Evolutionary conservation across 2,888 invertebrate species (phyloP).

Genomic region (Drosophila buzzatii): DNA sequence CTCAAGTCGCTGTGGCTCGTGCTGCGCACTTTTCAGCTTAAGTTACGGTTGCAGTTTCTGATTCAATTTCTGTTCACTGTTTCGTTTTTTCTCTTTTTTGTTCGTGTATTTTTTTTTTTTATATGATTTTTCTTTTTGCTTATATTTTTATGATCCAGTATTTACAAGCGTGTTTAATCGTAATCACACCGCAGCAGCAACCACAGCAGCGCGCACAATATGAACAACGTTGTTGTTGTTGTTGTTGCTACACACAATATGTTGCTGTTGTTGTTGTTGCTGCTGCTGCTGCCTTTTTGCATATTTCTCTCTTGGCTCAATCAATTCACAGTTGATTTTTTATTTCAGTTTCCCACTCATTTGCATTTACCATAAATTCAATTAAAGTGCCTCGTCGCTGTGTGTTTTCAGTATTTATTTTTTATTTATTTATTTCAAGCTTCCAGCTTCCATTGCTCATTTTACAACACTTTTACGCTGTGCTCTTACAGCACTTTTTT

Average conservation of each 20-base stretch:
- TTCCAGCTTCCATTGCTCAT: constrained; percentile 20
- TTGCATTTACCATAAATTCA: constrained; percentile 79
- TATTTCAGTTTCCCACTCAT: constrained; percentile 68
- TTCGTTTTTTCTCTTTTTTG: constrained; percentile 21
- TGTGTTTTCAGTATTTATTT: constrained; percentile 7
- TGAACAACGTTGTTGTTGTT: constrained; percentile 31
- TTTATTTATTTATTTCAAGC: constrained; percentile 14
- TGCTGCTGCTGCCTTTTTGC: constrained; percentile 51
- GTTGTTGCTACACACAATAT: constrained; percentile 18
- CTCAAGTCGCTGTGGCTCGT: constrained; percentile 34
- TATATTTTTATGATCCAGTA: constrained; percentile 64
- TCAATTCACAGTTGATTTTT: constrained; percentile 67
- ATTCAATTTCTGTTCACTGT: constrained; percentile 36
- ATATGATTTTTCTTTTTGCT: constrained; percentile 18
- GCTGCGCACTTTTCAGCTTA: constrained; percentile 36
- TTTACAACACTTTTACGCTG: constrained; percentile 15
- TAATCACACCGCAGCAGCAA: constrained; percentile 57
- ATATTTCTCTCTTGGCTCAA: constrained; percentile 59
- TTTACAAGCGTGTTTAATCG: constrained; percentile 80
- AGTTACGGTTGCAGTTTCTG: constrained; percentile 36
- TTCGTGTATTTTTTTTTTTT: constrained; percentile 1
- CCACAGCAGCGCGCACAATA: constrained; percentile 46
- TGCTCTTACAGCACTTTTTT: constrained; percentile 28
- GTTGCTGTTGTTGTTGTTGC: constrained; percentile 15
- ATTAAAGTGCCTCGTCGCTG: constrained; percentile 55